Percentiles rank a stretch among this genome's conserved stretches.
phyloP scores from a whole-genome alignment of 2,113 vertebrate genomes.

The human region DNA sequence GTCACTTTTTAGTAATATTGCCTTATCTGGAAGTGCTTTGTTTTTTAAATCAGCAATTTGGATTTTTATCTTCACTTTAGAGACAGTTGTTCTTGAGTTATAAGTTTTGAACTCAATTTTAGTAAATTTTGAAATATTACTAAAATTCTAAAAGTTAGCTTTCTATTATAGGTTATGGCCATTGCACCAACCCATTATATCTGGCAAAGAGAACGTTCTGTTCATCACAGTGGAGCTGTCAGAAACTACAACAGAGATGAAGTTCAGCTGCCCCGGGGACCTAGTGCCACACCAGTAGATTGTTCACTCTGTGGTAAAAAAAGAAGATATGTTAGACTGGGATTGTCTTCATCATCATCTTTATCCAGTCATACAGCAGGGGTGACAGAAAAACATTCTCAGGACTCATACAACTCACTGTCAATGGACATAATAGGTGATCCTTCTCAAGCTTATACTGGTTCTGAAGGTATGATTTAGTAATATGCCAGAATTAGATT shows the following conservation, averaged over 20 bases:
- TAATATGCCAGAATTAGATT: conserved; percentile 20
- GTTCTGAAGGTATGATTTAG: conserved; percentile 80
- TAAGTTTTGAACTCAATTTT: conserved; percentile 27
- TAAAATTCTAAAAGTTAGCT: conserved; percentile 66
- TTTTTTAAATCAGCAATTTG: not conserved
- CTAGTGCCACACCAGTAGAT: conserved; percentile 85
- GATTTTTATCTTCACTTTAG: conserved; percentile 20
- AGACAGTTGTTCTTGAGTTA: conserved; percentile 28
- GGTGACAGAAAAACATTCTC: conserved; percentile 67
- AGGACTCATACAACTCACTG: conserved; percentile 55
- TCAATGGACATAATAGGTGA: conserved; percentile 64
- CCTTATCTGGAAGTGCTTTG: not conserved
- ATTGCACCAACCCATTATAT: conserved; percentile 92
- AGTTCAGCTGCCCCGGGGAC: conserved; percentile 86
- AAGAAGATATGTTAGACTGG: conserved; percentile 80
- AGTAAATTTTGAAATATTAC: conserved; percentile 34
- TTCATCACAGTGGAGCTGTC: conserved; percentile 92
- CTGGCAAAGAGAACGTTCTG: conserved; percentile 92
- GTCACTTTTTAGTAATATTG: conserved; percentile 23
- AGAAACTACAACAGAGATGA: conserved; percentile 83
- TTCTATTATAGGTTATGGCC: conserved; percentile 91
- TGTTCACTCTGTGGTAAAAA: conserved; percentile 90
- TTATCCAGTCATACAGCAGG: conserved; percentile 78
- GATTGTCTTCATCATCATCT: conserved; percentile 84
- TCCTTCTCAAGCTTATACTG: conserved; percentile 64